A percentile compares a stretch with the other conserved stretches of the same genome.
Evolutionary conservation across 2,797 vertebrate genomes (phyloP).

Genomic region (Vireo griseus): DNA sequence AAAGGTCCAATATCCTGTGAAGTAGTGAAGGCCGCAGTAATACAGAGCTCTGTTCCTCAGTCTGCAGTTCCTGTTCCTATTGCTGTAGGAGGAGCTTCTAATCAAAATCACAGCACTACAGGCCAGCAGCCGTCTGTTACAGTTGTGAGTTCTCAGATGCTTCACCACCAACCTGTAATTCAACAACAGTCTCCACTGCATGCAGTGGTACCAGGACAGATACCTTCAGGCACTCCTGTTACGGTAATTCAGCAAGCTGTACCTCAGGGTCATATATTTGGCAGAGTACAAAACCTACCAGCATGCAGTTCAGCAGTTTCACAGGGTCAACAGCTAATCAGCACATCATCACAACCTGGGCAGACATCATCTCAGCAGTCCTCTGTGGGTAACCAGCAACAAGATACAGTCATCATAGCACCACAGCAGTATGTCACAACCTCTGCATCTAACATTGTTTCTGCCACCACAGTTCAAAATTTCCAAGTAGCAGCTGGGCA

Average conservation of each 20-base stretch:
- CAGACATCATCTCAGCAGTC: slow-evolving; percentile 80
- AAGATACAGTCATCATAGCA: slow-evolving; percentile 83
- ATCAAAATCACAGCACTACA: slow-evolving; percentile 83
- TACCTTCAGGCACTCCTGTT: slow-evolving; percentile 88
- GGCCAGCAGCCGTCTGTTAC: slow-evolving; percentile 72
- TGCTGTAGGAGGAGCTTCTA: slow-evolving; percentile 73
- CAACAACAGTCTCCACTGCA: slow-evolving; percentile 78
- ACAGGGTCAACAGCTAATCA: slow-evolving; percentile 78
- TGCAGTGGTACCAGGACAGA: slow-evolving; percentile 79
- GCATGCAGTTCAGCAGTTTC: slow-evolving; percentile 83
- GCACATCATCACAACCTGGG: slow-evolving; percentile 77
- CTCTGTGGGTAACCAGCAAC: slow-evolving; percentile 77
- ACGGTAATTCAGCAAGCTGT: slow-evolving; percentile 92
- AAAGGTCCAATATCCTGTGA: slow-evolving; percentile 83
- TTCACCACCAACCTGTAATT: slow-evolving; percentile 86
- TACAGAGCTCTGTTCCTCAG: slow-evolving; percentile 84
- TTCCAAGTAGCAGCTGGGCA: slow-evolving; percentile 87
- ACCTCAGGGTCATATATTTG: slow-evolving; percentile 91
- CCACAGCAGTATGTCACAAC: slow-evolving; percentile 81
- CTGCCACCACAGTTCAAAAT: slow-evolving; percentile 85
- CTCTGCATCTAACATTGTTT: slow-evolving; percentile 78
- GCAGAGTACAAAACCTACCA: slow-evolving; percentile 88
- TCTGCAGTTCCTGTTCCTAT: slow-evolving; percentile 78
- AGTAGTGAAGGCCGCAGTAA: slow-evolving; percentile 81
- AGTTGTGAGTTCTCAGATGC: slow-evolving; percentile 81